Conservation (phyloP, 2,888 invertebrate genomes). For the Galerucella pusilla region DNA sequence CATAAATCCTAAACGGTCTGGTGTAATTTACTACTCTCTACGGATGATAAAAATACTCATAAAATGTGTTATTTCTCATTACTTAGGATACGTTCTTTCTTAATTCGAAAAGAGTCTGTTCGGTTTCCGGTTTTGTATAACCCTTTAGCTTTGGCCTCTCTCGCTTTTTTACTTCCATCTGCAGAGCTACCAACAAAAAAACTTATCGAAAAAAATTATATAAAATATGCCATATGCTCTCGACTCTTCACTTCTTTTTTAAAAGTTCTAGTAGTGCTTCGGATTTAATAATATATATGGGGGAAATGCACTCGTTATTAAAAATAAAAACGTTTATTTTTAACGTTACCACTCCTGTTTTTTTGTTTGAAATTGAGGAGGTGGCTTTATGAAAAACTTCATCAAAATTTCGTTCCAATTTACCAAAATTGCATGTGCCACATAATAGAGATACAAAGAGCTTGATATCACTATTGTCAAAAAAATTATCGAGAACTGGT, state of each 20-base stretch:
- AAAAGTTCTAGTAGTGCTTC: conserved; percentile 16
- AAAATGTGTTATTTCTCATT: conserved; percentile 50
- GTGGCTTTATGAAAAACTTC: not conserved
- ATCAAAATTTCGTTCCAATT: not conserved
- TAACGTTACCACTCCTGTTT: conserved; percentile 38
- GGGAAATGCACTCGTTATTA: conserved; percentile 48
- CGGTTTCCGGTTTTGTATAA: conserved; percentile 49
- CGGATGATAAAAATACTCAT: conserved; percentile 43
- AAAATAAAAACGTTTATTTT: conserved; percentile 51
- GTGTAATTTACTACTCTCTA: conserved; percentile 22
- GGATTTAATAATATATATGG: conserved; percentile 38
- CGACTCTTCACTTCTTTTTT: conserved; percentile 34
- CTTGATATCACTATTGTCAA: no score
- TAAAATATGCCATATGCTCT: conserved; percentile 55
- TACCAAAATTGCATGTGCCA: no score
- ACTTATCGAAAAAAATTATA: conserved; percentile 56
- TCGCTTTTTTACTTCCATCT: conserved; percentile 40
- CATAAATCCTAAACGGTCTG: conserved; percentile 6
- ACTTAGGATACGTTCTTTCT: conserved; percentile 43
- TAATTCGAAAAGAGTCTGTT: conserved; percentile 49
- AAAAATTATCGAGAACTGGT: no score
- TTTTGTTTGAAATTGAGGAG: not conserved
- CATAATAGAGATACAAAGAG: no score
- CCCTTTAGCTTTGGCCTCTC: conserved; percentile 44
- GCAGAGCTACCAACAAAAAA: conserved; percentile 47